Percentiles rank a stretch among this genome's conserved stretches.
phyloP scores from a whole-genome alignment of 1,140 invertebrate species.

The Papilio aristodemus region DNA sequence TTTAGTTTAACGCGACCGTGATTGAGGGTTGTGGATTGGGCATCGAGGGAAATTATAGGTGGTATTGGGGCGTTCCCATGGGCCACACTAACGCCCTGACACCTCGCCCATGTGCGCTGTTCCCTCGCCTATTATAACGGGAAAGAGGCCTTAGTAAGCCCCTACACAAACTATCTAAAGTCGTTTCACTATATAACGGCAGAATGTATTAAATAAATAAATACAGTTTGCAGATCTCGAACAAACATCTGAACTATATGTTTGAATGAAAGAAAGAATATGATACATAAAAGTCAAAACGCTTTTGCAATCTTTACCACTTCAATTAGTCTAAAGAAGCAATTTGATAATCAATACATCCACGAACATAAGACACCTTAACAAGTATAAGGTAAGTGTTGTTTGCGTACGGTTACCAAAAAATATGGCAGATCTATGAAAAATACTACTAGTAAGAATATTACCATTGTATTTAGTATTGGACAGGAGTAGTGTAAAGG shows the following conservation, averaged over 20 bases:
- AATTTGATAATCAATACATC: no score
- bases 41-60: constrained; percentile 51
- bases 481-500: constrained; percentile 3
- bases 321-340: no score
- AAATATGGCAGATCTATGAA: no score
- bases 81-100: constrained; percentile 45
- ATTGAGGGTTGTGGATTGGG: constrained; percentile 49
- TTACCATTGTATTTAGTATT: neutral
- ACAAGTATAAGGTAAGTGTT: no score
- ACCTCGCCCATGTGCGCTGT: constrained; percentile 43
- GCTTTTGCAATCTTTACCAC: neutral
- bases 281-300: no score
- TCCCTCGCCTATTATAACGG: constrained; percentile 58
- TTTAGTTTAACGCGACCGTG: constrained; percentile 50
- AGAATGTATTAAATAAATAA: neutral
- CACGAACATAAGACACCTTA: no score
- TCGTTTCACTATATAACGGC: neutral
- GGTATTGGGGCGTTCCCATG: constrained; percentile 36
- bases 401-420: no score
- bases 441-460: no score
- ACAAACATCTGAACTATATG: neutral
- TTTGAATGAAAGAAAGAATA: no score
- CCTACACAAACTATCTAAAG: constrained; percentile 13
- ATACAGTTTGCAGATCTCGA: neutral
- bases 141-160: constrained; percentile 26